Conservation (phyloP, 1,140 invertebrate genomes). For the Hesperophylax magnus region DNA sequence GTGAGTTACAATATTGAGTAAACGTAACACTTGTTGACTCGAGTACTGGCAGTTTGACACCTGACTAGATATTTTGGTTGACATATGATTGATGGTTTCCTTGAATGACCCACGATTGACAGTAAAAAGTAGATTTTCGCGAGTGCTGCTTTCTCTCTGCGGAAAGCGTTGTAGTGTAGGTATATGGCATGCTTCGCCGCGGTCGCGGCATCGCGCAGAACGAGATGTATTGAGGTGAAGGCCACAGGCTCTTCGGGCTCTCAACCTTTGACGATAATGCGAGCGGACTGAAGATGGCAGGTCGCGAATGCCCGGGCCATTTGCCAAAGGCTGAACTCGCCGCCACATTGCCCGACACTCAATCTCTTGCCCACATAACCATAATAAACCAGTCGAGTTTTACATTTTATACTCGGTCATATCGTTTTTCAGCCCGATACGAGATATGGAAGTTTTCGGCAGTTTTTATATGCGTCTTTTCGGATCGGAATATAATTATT, state of each 20-base stretch:
- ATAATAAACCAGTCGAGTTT: background rate
- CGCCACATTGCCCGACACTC: background rate
- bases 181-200: background rate
- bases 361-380: background rate
- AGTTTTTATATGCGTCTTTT: too few relatives aligned
- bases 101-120: too few relatives aligned
- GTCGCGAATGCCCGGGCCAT: background rate
- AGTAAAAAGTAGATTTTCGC: background rate
- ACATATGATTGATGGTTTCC: too few relatives aligned
- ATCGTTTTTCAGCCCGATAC: too few relatives aligned
- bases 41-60: too few relatives aligned
- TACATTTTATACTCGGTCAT: background rate
- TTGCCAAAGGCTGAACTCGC: background rate
- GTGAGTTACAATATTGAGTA: too few relatives aligned
- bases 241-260: background rate
- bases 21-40: too few relatives aligned
- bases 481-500: too few relatives aligned
- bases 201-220: background rate
- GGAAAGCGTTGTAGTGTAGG: conserved; percentile 5
- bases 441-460: too few relatives aligned
- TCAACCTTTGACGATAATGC: background rate
- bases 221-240: conserved; percentile 22
- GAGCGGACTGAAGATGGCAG: background rate
- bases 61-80: too few relatives aligned
- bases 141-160: conserved; percentile 6